These are phyloP conservation scores for Ricordea florida DNA, from an alignment of 92 coral and sea anemone species.

Conservation along the genomic window DNA sequence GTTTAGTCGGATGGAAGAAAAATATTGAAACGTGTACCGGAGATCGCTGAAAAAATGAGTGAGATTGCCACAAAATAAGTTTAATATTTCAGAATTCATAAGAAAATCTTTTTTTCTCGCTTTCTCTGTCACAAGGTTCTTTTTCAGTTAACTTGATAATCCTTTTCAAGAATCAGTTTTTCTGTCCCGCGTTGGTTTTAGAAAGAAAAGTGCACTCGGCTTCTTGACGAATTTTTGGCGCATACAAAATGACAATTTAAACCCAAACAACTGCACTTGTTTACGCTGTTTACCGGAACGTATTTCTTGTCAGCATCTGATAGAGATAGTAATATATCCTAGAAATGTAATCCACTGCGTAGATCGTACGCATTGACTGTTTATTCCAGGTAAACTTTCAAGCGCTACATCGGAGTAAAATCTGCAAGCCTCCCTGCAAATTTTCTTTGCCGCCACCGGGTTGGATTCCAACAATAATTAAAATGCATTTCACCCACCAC, in stretches of 20 bases:
- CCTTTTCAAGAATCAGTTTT: no score
- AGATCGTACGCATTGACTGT: no score
- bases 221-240: conserved; percentile 13
- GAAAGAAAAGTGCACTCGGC: not conserved
- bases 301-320: not conserved
- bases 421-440: not conserved
- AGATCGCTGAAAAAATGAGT: not conserved
- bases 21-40: not conserved
- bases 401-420: not conserved
- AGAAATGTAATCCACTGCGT: conserved; percentile 6
- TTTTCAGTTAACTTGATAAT: no score
- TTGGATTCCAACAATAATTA: conserved; percentile 2
- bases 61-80: not conserved
- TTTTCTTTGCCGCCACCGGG: not conserved
- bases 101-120: no score
- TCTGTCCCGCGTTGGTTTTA: not conserved
- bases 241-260: conserved; percentile 2
- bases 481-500: not conserved
- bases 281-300: conserved; percentile 7
- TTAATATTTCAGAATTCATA: not conserved
- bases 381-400: not conserved
- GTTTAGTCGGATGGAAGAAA: conserved; percentile 12
- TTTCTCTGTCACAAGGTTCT: no score
- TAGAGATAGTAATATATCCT: conserved; percentile 10
- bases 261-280: conserved; percentile 24